Conservation (phyloP, 2,113 vertebrate genomes). For the Ophthalmotilapia sp. region DNA sequence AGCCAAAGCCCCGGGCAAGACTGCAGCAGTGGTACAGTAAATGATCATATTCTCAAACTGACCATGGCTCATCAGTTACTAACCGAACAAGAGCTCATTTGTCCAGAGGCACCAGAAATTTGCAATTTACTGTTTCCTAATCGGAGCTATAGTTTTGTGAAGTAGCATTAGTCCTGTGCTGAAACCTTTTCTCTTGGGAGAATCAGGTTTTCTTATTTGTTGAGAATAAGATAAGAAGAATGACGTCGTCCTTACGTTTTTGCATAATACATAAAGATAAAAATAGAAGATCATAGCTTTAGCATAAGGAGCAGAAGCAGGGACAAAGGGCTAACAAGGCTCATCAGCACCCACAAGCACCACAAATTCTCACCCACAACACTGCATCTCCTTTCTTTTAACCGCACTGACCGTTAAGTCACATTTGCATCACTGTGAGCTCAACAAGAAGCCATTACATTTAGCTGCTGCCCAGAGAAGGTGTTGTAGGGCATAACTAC, state of each 20-base stretch:
- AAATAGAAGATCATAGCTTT: not conserved
- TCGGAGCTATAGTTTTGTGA: not conserved
- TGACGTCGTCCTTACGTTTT: not conserved
- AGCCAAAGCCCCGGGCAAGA: constrained; percentile 3
- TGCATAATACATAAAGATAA: not conserved
- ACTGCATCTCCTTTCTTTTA: not conserved
- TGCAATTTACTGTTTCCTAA: not conserved
- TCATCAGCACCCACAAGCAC: not conserved
- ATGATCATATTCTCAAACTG: constrained; percentile 23
- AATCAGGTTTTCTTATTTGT: not conserved
- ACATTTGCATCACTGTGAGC: not conserved
- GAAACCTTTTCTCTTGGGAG: not conserved
- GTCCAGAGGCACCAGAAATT: constrained; percentile 20
- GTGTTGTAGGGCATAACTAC: not conserved
- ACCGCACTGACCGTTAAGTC: not conserved
- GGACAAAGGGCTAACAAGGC: not conserved
- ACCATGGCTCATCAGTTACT: constrained; percentile 18
- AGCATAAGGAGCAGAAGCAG: not conserved
- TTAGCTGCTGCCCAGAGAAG: accelerated
- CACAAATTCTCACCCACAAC: not conserved
- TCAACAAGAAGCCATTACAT: not conserved
- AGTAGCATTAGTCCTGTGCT: not conserved
- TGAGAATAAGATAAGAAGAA: not conserved
- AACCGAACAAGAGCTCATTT: not conserved
- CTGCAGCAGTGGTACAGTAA: constrained; percentile 42